phyloP scores from a whole-genome alignment of 1,140 invertebrate genomes.

The Eriocheir sinensis region DNA sequence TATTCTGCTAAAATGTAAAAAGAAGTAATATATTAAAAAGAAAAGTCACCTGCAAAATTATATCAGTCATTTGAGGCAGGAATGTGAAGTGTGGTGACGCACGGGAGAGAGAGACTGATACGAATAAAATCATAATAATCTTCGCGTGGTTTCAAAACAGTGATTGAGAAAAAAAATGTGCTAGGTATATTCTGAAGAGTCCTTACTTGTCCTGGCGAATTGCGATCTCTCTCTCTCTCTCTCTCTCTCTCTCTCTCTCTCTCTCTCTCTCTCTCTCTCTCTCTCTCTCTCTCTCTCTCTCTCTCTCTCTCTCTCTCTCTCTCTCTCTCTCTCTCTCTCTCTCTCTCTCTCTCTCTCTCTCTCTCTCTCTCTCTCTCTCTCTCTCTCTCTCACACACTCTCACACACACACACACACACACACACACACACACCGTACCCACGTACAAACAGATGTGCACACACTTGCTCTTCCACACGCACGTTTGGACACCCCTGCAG shows the following conservation, averaged over 20 bases:
- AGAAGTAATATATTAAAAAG: too few species aligned
- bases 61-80: too few species aligned
- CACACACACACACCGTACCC: slow-evolving; percentile 23
- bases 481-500: neutral
- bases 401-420: slow-evolving; percentile 53
- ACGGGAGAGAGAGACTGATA: too few species aligned
- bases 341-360: neutral
- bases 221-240: neutral
- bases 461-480: neutral
- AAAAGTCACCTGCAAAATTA: too few species aligned
- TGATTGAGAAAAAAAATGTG: too few species aligned
- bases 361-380: neutral
- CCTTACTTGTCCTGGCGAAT: neutral
- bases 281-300: slow-evolving; percentile 49
- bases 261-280: slow-evolving; percentile 27
- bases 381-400: neutral
- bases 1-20: too few species aligned
- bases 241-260: slow-evolving; percentile 37
- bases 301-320: too few species aligned
- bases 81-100: too few species aligned
- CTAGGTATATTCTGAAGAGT: too few species aligned
- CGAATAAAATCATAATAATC: too few species aligned
- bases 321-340: slow-evolving; percentile 34
- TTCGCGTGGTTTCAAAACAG: too few species aligned
- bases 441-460: slow-evolving; percentile 36